A percentile compares a stretch with the other conserved stretches of the same genome.
Evolutionary conservation across 2,888 invertebrate genomes (phyloP).

Genomic region (Choristoneura rosaceana): DNA sequence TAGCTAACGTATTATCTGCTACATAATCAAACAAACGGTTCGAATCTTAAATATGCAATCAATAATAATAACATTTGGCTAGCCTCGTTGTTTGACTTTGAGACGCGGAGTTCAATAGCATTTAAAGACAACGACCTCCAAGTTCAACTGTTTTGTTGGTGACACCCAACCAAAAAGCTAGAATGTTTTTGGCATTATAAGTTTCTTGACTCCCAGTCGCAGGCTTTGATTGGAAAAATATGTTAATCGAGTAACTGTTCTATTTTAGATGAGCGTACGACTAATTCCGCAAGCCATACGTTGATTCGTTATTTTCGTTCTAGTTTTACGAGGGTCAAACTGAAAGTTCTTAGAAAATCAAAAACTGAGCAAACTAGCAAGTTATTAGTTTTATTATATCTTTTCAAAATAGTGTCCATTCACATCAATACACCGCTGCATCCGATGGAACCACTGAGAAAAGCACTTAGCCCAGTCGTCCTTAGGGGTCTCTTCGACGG

Average conservation of each 20-base stretch:
- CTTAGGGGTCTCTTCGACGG: too few species aligned
- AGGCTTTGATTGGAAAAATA: slow-evolving; percentile 33
- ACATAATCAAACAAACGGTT: slow-evolving; percentile 26
- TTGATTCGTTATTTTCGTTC: slow-evolving; percentile 25
- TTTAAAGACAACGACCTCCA: slow-evolving; percentile 41
- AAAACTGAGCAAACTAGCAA: too few species aligned
- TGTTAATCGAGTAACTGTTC: slow-evolving; percentile 36
- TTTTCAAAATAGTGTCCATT: too few species aligned
- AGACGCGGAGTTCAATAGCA: slow-evolving; percentile 40
- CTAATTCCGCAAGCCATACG: slow-evolving; percentile 19
- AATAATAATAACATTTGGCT: slow-evolving; percentile 32
- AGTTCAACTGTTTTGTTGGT: slow-evolving; percentile 34
- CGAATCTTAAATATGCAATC: slow-evolving; percentile 33
- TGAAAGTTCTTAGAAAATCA: too few species aligned
- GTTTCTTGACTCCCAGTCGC: slow-evolving; percentile 35
- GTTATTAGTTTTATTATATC: too few species aligned
- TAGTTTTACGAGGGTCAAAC: too few species aligned
- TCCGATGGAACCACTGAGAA: too few species aligned
- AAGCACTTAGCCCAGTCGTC: too few species aligned
- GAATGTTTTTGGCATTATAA: slow-evolving; percentile 32
- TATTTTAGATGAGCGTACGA: slow-evolving; percentile 7
- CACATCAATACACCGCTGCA: too few species aligned
- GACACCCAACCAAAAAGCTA: slow-evolving; percentile 31
- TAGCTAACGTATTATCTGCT: slow-evolving; percentile 17
- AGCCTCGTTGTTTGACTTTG: slow-evolving; percentile 41